Conservation (phyloP, 2,113 vertebrate genomes). For the Aptenodytes patagonicus region DNA sequence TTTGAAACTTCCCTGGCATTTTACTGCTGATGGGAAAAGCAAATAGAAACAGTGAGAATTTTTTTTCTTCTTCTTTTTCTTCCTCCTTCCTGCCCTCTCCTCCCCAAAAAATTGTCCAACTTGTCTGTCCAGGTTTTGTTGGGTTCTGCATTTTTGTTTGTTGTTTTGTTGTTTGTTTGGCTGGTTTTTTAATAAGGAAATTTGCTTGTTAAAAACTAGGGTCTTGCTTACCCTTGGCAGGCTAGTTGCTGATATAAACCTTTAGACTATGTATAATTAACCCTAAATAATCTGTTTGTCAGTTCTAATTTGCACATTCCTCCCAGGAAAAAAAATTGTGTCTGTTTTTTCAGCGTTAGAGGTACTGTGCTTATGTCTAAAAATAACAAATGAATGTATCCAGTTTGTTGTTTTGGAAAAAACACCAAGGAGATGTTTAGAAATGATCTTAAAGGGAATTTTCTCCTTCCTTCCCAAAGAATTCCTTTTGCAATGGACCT, state of each 20-base stretch:
- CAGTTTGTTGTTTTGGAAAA: neutral
- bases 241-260: neutral
- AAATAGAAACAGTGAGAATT: neutral
- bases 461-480: neutral
- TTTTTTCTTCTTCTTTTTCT: neutral
- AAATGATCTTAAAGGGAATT: neutral
- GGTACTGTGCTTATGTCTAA: neutral
- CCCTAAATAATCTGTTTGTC: neutral
- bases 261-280: neutral
- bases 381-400: neutral
- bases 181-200: neutral
- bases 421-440: neutral
- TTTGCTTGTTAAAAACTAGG: neutral
- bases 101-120: fast-evolving
- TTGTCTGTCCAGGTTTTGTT: neutral
- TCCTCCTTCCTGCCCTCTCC: fast-evolving
- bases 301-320: neutral
- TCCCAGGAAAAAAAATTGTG: neutral
- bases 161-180: fast-evolving
- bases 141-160: neutral
- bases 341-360: neutral
- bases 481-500: neutral
- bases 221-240: neutral
- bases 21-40: neutral
- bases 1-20: neutral